Percentiles rank a stretch among this genome's conserved stretches.
These are phyloP conservation scores for Volucella inanis DNA, from an alignment of 2,888 invertebrate species.

Conservation along the genomic window DNA sequence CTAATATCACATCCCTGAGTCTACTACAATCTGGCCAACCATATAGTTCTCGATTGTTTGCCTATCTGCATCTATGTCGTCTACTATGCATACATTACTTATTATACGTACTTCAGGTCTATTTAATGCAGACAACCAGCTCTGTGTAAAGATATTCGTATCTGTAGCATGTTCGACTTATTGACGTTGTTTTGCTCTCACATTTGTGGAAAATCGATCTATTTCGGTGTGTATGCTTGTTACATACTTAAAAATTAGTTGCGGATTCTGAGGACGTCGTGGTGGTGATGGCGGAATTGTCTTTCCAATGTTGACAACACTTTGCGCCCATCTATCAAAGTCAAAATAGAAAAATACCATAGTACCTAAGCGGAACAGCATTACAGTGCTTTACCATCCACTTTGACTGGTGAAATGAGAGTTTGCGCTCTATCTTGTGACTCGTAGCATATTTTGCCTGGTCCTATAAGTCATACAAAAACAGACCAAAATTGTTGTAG, in stretches of 20 bases:
- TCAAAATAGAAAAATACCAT: conserved; percentile 81
- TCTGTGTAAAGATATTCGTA: not conserved
- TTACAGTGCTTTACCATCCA: conserved; percentile 1
- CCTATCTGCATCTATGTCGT: conserved; percentile 11
- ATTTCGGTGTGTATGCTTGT: conserved; percentile 58
- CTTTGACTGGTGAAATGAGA: conserved; percentile 40
- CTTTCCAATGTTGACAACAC: conserved; percentile 69
- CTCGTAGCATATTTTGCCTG: conserved; percentile 31
- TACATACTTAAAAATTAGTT: conserved; percentile 40
- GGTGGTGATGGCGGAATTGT: conserved; percentile 45
- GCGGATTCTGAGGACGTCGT: conserved; percentile 15
- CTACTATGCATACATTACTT: conserved; percentile 6
- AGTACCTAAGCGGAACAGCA: conserved; percentile 39
- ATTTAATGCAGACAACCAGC: conserved; percentile 10
- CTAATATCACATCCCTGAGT: conserved; percentile 5
- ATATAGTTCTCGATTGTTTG: conserved; percentile 29
- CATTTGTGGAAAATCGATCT: conserved; percentile 70
- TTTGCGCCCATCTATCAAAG: conserved; percentile 82
- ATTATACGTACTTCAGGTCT: conserved; percentile 7
- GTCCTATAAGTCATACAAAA: conserved; percentile 62
- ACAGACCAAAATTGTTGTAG: conserved; percentile 51
- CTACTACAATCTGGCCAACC: conserved; percentile 16
- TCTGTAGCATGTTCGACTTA: conserved; percentile 23
- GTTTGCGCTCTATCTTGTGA: conserved; percentile 51
- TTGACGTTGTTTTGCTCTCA: conserved; percentile 43